Evolutionary conservation across 2,113 vertebrate species (phyloP), one percentile per base, ranked within the genome.

Genomic region (Dissostichus mawsoni): DNA sequence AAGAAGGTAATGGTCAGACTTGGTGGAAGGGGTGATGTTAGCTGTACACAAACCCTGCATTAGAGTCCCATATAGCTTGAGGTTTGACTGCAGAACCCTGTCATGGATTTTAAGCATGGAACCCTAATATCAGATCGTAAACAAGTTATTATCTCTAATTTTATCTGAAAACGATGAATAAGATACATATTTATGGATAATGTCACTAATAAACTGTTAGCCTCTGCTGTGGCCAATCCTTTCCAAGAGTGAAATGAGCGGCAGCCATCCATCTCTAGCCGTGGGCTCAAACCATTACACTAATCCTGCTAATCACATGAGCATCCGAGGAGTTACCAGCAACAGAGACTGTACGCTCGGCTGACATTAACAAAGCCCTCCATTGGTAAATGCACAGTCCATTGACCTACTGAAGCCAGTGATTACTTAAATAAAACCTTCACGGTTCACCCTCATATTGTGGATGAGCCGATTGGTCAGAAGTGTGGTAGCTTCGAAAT

Each of bases 281-380:
- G 8, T 53, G 25, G 50, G 74, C 84, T 76, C 29, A 0, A 45
- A 62, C 80, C 53, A 69, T 87, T 83, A 85, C 57, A 55, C 71
- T 87, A 85, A 90, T 90, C 77, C 77, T 66, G 18, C 74, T 84
- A 79, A 88, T 86, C 65, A 76, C 57, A 56, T 17, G 8, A 80
- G 45, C n/a, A 62, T 62, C 58, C 8, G 8, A 57, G 4, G 47
- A 74, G 56, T 71, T 76, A 57, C 48, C 47, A 79, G 78, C n/a
- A 41, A 56, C 62, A 36, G 58, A 58, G 56, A 52, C 73, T 76
- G 58, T 23, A 48, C 20, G 59, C 48, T 68, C 83, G 72, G 79
- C 68, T 74, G 71, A 74, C 59, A 76, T 23, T 62, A 69, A 69
- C 82, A 74, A 69, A 77, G 61, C 50, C 69, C 67, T 62, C 8